A percentile compares a stretch with the other conserved stretches of the same genome.
Evolutionary conservation across 1,140 invertebrate species (phyloP).

Genomic region (Asbolus verrucosus): DNA sequence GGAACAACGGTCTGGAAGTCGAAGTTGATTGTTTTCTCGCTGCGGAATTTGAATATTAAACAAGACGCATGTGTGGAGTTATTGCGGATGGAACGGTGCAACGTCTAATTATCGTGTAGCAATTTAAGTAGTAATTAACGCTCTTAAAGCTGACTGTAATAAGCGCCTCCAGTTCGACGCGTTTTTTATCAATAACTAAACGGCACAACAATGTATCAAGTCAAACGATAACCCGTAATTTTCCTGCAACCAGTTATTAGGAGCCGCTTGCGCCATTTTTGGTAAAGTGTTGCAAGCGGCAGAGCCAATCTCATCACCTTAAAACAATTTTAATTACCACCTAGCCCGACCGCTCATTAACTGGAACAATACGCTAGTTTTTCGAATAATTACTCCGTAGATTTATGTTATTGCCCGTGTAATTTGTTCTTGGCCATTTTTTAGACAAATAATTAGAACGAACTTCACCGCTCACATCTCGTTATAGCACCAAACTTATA

Average conservation of each 20-base stretch:
- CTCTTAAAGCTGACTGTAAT: slow-evolving; percentile 37
- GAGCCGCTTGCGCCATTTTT: slow-evolving; percentile 32
- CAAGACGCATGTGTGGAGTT: slow-evolving; percentile 36
- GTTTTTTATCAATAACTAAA: slow-evolving; percentile 40
- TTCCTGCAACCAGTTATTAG: slow-evolving; percentile 31
- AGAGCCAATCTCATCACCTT: slow-evolving; percentile 41
- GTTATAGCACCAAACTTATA: not conserved
- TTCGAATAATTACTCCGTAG: slow-evolving; percentile 39
- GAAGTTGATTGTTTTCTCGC: slow-evolving; percentile 40
- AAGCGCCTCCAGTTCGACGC: slow-evolving; percentile 29
- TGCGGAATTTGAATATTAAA: slow-evolving; percentile 44
- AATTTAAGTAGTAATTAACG: slow-evolving; percentile 44
- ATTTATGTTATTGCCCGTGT: slow-evolving; percentile 36
- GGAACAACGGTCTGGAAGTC: slow-evolving; percentile 21
- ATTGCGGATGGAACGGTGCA: slow-evolving; percentile 23
- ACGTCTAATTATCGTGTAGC: slow-evolving; percentile 38
- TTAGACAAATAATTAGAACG: slow-evolving; percentile 15
- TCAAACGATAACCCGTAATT: slow-evolving; percentile 43
- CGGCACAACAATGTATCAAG: slow-evolving; percentile 40
- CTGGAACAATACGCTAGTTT: slow-evolving; percentile 39
- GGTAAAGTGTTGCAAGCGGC: slow-evolving; percentile 9
- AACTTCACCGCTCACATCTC: not conserved
- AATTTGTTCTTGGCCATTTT: slow-evolving; percentile 28
- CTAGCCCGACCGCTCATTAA: slow-evolving; percentile 21
- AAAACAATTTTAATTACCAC: slow-evolving; percentile 42